These are phyloP conservation scores for Macrobrachium nipponense DNA, from an alignment of 1,140 invertebrate genomes.

Conservation along the genomic window DNA sequence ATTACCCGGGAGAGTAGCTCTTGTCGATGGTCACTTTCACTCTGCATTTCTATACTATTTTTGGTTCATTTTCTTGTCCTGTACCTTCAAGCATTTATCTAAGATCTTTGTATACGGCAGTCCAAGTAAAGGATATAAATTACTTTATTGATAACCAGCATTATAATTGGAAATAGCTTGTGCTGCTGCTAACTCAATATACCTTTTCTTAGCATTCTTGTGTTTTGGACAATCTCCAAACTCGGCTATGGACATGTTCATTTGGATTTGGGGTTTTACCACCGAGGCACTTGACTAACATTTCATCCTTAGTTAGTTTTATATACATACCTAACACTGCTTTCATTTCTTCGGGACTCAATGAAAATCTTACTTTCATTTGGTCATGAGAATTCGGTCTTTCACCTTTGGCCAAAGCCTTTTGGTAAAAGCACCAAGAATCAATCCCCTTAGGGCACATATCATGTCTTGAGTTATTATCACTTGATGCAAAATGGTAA, in stretches of 20 bases:
- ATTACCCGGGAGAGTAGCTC: too few species aligned
- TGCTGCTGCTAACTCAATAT: slow-evolving; percentile 2
- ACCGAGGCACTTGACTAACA: not conserved
- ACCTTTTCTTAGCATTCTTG: slow-evolving; percentile 1
- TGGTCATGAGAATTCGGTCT: not conserved
- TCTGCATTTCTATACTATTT: too few species aligned
- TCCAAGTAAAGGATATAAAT: not conserved
- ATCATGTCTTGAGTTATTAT: slow-evolving; percentile 9
- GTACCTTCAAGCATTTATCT: not conserved
- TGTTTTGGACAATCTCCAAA: slow-evolving; percentile 30
- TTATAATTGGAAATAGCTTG: slow-evolving; percentile 20
- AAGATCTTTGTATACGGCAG: not conserved
- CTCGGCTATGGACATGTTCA: slow-evolving; percentile 1
- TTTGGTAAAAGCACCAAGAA: slow-evolving; percentile 33
- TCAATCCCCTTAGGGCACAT: not conserved
- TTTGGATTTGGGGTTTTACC: not conserved
- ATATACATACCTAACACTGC: slow-evolving; percentile 9
- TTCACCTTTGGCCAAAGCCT: not conserved
- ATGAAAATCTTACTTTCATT: not conserved
- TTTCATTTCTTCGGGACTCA: not conserved
- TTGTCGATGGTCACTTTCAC: too few species aligned
- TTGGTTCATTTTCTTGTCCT: slow-evolving; percentile 13
- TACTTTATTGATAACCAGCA: not conserved
- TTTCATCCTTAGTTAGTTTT: slow-evolving; percentile 6
- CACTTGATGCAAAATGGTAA: slow-evolving; percentile 19